A percentile compares a stretch with the other conserved stretches of the same genome.
These are phyloP conservation scores for Steinernema carpocapsae DNA, from an alignment of 2,888 invertebrate species.

Conservation along the genomic window DNA sequence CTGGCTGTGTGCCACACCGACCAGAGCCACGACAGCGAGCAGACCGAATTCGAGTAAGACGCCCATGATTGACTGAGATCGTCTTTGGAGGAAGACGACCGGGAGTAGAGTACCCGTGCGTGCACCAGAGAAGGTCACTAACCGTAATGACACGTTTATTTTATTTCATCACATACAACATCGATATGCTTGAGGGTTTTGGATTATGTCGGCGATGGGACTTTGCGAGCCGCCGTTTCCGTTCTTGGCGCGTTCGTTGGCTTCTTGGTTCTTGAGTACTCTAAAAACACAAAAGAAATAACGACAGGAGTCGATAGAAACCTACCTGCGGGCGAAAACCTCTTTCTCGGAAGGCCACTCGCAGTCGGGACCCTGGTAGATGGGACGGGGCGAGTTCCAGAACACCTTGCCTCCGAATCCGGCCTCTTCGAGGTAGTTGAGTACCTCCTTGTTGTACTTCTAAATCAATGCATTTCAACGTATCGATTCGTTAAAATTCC, in stretches of 20 bases:
- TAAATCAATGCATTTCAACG: constrained; percentile 44
- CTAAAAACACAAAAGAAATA: constrained; percentile 44
- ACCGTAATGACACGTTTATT: constrained; percentile 35
- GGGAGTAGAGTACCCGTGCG: constrained; percentile 34
- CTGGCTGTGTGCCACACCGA: constrained; percentile 40
- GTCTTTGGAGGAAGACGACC: constrained; percentile 33
- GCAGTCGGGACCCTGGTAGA: constrained; percentile 70
- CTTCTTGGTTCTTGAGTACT: constrained; percentile 67
- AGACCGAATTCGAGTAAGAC: constrained; percentile 11
- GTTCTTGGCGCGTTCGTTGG: constrained; percentile 54
- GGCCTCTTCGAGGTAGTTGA: constrained; percentile 61
- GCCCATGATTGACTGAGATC: constrained; percentile 31
- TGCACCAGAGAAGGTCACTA: constrained; percentile 35
- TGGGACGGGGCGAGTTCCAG: constrained; percentile 69
- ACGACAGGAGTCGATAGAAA: neutral
- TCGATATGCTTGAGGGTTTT: constrained; percentile 59
- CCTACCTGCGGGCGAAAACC: constrained; percentile 67
- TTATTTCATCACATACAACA: constrained; percentile 35
- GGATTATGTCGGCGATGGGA: constrained; percentile 63
- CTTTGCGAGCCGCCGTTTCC: constrained; percentile 53
- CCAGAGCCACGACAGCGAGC: constrained; percentile 39
- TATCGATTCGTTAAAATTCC: constrained; percentile 29
- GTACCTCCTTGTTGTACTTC: constrained; percentile 68
- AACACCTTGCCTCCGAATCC: constrained; percentile 69
- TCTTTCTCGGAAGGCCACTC: constrained; percentile 69